Percentiles rank a stretch among this genome's conserved stretches.
Conservation (phyloP, 1,140 invertebrate genomes). For the Sycophaga agraensis region DNA sequence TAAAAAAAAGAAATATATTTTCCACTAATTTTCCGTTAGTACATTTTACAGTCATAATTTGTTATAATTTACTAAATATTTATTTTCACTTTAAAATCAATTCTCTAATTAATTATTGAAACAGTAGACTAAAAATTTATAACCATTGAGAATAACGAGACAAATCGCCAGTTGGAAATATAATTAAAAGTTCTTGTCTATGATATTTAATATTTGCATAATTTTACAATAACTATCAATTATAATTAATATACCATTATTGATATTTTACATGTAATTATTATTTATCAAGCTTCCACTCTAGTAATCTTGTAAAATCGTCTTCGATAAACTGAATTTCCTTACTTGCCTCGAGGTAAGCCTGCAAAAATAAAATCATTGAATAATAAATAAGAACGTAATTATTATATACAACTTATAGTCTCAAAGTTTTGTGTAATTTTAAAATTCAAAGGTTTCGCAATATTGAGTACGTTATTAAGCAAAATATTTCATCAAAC, state of each 20-base stretch:
- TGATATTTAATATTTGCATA: no score
- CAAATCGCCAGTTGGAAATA: no score
- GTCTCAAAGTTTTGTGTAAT: no score
- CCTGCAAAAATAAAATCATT: constrained; percentile 38
- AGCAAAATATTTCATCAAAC: neutral
- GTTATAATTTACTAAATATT: neutral
- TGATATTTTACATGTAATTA: no score
- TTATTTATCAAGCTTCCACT: constrained; percentile 53
- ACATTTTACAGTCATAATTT: neutral
- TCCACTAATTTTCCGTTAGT: neutral
- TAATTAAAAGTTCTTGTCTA: no score
- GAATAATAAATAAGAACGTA: neutral
- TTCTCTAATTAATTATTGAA: no score
- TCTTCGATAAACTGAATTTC: constrained; percentile 50
- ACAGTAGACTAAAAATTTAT: no score
- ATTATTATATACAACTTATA: no score
- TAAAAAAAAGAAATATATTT: neutral
- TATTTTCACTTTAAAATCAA: neutral
- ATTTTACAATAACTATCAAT: no score
- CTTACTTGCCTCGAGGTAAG: constrained; percentile 50
- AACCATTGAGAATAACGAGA: no score
- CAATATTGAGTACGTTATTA: neutral
- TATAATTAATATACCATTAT: no score
- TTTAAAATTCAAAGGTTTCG: no score
- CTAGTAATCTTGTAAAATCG: constrained; percentile 55